Base-by-base conservation (phyloP, 92 coral and sea anemone genomes). In the Porites lobata region DNA sequence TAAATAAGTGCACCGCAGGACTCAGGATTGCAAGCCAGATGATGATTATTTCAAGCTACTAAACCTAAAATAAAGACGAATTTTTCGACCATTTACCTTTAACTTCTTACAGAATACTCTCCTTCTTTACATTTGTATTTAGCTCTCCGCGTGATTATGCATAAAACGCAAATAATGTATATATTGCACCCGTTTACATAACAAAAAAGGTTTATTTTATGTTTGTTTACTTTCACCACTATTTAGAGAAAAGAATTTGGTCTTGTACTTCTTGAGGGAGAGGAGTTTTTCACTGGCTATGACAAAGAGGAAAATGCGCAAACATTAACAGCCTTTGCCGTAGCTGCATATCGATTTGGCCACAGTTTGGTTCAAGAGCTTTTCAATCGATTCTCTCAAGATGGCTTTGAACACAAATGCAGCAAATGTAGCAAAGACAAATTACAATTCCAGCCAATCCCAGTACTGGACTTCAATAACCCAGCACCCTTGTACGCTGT, bases 301-400 rank as follows among this genome's bases (percentile, higher is more conserved):
- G 61, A 87, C 50, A 51, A 69, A 20, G 56, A 7, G 6, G 75
- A 81, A 1, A 73, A 93, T 64, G 83, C 96, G 12, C 71, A 74
- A 24, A 84, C 91, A 47, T 77, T 72, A 71, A 84, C 89, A 70
- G 82, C 71, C 53, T 91, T 93, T 69, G 87, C 94, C 70, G 88
- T 83, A 19, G 91, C 96, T 43, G 96, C 94, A 65, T 93, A 76
- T 76, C 93, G 96, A 50, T 86, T 84, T 20, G 92, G 96, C 18
- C 96, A 93, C 71, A 91, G 92, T 65, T 78, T 84, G 91, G 79
- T 93, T 10, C 78, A 88, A 57, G 81, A 82, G 12, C 57, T 54
- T 20, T 84, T 93, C 72, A 77, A 50, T 3, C 88, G 92, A 7
- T 64, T 91, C 18, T 88, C 81, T 56, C 80, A 84, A 58, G 26